phyloP scores from a whole-genome alignment of 2,888 invertebrate species.

The Scrobipalpa costella region DNA sequence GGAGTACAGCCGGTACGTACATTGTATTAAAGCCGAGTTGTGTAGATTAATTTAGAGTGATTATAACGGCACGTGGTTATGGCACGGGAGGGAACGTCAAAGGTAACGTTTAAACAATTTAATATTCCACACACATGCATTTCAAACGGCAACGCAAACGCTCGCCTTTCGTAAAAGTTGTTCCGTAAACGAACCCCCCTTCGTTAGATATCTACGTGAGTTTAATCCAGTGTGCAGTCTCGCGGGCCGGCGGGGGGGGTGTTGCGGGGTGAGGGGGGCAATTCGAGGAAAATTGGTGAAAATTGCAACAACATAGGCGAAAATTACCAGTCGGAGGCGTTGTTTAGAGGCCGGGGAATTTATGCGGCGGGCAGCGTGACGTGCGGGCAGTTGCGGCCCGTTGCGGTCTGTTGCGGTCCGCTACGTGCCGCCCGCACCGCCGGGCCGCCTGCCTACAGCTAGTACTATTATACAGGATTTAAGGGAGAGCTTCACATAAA shows the following conservation, averaged over 20 bases:
- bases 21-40: slow-evolving; percentile 54
- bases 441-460: background rate
- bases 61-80: slow-evolving; percentile 67
- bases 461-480: too few species aligned
- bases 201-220: slow-evolving; percentile 81
- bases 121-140: slow-evolving; percentile 79
- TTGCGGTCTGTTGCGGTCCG: background rate
- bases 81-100: slow-evolving; percentile 62
- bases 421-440: background rate
- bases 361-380: slow-evolving; percentile 64
- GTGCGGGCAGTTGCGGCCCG: slow-evolving; percentile 34
- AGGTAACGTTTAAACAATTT: slow-evolving; percentile 79
- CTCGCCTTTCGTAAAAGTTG: slow-evolving; percentile 76
- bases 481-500: too few species aligned
- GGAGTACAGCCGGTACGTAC: slow-evolving; percentile 16
- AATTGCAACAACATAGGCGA: slow-evolving; percentile 77
- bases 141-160: slow-evolving; percentile 77
- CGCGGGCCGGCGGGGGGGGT: slow-evolving; percentile 52
- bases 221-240: slow-evolving; percentile 69
- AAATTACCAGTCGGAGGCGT: slow-evolving; percentile 74
- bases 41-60: slow-evolving; percentile 68
- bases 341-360: slow-evolving; percentile 68
- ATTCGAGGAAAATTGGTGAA: slow-evolving; percentile 74
- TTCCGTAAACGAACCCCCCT: slow-evolving; percentile 75
- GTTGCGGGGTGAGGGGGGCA: slow-evolving; percentile 60